Evolutionary conservation across 1,140 invertebrate species (phyloP), one percentile per base, ranked within the genome.

Genomic region (Capitella teleta): DNA sequence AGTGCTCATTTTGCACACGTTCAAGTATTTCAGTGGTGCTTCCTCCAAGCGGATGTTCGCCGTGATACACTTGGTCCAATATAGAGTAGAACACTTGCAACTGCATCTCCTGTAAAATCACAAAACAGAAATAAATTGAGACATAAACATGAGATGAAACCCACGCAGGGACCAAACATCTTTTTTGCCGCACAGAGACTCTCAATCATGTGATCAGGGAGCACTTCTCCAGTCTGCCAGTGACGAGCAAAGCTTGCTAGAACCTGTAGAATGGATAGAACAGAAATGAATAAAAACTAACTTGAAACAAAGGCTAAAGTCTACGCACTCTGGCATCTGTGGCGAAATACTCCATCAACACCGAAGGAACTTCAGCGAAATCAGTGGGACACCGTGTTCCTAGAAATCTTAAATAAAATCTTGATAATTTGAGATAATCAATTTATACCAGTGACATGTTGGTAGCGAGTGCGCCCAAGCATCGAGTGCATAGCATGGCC

Each of bases 401-500:
- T n/a, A n/a, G n/a, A n/a, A n/a, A n/a, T n/a, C n/a, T n/a, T 56
- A 56, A 44, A 28, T 12, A 6, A 14, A 59, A 24, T 23, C 12
- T 43, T 24, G n/a, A 24, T 73, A n/a, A n/a, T n/a, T n/a, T n/a
- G n/a, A n/a, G n/a, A n/a, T n/a, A n/a, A n/a, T n/a, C n/a, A n/a
- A n/a, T n/a, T n/a, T n/a, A n/a, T n/a, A n/a, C 93, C 94, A 23
- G 91, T 90, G 16, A 97, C 87, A 73, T 98, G 94, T 73, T 98
- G 95, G 75, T 96, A 93, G 50, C 81, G 78, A 0, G 94, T 95
- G 56, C 67, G 78, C 5, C 86, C 95, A 45, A 99, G 69, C 91
- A 98, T 98, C 4, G 94, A 98, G 73, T 98, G 96, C 77, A 99
- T 84, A 5, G 95, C 96, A 76, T 99, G 96, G 0, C 95, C 95